Conservation (phyloP, 1,140 invertebrate species). For the Goniozus legneri region DNA sequence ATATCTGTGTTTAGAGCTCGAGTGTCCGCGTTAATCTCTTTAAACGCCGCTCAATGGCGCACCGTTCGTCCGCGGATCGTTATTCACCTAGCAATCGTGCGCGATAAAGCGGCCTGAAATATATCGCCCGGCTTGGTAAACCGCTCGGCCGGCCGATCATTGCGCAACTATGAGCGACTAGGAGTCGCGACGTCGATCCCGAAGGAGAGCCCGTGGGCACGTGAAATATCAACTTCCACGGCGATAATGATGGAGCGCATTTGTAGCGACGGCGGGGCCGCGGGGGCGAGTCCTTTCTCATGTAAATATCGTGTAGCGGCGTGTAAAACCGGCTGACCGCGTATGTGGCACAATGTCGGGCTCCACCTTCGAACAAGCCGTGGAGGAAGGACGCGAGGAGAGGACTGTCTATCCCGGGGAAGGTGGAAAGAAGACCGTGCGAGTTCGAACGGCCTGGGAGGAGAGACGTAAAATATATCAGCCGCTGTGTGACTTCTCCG, state of each 20-base stretch:
- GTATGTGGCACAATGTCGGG: slow-evolving; percentile 47
- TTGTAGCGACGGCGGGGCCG: slow-evolving; percentile 38
- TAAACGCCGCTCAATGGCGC: too few species aligned
- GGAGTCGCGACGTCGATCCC: neutral
- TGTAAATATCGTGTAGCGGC: slow-evolving; percentile 54
- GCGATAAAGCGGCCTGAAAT: too few species aligned
- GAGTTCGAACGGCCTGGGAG: neutral
- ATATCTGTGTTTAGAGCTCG: too few species aligned
- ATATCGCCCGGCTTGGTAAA: too few species aligned
- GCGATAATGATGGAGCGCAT: slow-evolving; percentile 54
- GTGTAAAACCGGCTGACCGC: slow-evolving; percentile 50
- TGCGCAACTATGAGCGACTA: neutral
- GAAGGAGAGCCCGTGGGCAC: neutral
- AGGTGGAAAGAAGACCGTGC: neutral
- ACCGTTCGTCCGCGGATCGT: neutral
- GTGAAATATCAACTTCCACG: slow-evolving; percentile 6
- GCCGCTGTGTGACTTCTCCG: slow-evolving; percentile 54
- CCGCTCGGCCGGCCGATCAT: neutral
- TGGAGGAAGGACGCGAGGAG: slow-evolving; percentile 7
- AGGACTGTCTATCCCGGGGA: slow-evolving; percentile 4
- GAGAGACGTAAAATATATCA: slow-evolving; percentile 54
- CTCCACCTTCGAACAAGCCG: slow-evolving; percentile 21
- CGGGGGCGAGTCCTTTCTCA: slow-evolving; percentile 50
- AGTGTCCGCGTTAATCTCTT: too few species aligned
- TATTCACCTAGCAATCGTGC: too few species aligned